Conservation (phyloP, 2,113 vertebrate species). For the Rhynchomys soricoides region DNA sequence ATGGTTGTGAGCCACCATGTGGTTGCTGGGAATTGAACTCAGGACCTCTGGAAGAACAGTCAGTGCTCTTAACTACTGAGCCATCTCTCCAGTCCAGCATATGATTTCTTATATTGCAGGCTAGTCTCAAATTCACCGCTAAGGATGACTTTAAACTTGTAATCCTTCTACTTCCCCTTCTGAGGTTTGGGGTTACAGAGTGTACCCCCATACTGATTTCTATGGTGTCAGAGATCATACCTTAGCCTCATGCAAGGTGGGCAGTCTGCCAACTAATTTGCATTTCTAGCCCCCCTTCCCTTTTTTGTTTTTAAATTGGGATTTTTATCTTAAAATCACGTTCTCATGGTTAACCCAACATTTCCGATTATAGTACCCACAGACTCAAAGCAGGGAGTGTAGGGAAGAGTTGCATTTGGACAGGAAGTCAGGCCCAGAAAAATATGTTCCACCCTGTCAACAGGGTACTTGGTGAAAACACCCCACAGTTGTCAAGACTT, state of each 20-base stretch:
- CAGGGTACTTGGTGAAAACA: slow-evolving; percentile 1
- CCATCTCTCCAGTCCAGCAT: too few relatives aligned
- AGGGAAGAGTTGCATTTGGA: not conserved
- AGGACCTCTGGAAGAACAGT: too few relatives aligned
- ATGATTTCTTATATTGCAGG: not conserved
- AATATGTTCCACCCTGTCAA: not conserved
- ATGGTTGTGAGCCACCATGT: too few relatives aligned
- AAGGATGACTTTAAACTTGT: not conserved
- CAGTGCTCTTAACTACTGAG: too few relatives aligned
- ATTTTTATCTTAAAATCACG: slow-evolving; percentile 30
- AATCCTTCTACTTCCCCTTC: not conserved
- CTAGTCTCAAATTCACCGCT: not conserved
- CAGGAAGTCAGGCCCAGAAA: not conserved
- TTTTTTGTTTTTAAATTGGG: not conserved
- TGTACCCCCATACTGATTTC: not conserved
- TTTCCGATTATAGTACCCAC: not conserved
- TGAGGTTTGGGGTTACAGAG: not conserved
- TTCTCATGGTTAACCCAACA: not conserved
- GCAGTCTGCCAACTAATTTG: not conserved
- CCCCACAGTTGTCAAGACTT: not conserved
- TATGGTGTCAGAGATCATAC: not conserved
- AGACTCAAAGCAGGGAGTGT: not conserved
- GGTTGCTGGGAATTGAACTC: too few relatives aligned
- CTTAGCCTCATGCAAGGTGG: not conserved
- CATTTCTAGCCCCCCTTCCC: too few relatives aligned